These are phyloP conservation scores for Porites lutea DNA, from an alignment of 64 coral and sea anemone genomes.

Conservation along the genomic window DNA sequence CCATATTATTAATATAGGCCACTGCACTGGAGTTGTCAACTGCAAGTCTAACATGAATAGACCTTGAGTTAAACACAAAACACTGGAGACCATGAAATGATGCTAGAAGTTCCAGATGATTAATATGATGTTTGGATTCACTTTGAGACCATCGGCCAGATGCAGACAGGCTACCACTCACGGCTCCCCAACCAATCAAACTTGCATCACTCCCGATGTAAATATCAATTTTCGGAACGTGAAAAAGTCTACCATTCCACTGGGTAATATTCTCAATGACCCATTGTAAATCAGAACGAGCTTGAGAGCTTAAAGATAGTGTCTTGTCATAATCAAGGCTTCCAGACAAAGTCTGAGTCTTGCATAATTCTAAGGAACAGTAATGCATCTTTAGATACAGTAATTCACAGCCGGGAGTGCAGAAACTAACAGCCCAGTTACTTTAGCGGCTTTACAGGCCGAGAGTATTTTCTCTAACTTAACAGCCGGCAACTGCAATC, in stretches of 20 bases:
- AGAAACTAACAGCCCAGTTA: not conserved
- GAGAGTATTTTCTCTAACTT: not conserved
- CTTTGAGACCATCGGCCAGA: constrained; percentile 16
- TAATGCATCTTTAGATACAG: not conserved
- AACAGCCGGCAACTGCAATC: constrained; percentile 36
- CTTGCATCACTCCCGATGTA: not conserved
- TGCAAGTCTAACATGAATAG: constrained; percentile 10
- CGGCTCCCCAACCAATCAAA: not conserved
- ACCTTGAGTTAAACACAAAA: not conserved
- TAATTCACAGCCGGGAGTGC: not conserved
- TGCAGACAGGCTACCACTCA: not conserved
- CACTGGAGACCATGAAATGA: not conserved
- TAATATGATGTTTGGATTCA: constrained; percentile 35
- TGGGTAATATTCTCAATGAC: too few species aligned
- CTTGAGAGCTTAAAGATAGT: not conserved
- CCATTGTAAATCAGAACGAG: not conserved
- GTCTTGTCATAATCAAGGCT: too few species aligned
- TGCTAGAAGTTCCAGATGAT: constrained; percentile 5
- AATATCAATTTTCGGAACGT: not conserved
- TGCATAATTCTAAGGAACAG: not conserved
- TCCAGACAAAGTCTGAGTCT: not conserved
- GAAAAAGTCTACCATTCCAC: not conserved
- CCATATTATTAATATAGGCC: constrained; percentile 49
- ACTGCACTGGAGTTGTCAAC: constrained; percentile 57
- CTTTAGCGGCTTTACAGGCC: constrained; percentile 46